A percentile compares a stretch with the other conserved stretches of the same genome.
phyloP scores from a whole-genome alignment of 2,113 vertebrate genomes.

The Ctenomys sociabilis region DNA sequence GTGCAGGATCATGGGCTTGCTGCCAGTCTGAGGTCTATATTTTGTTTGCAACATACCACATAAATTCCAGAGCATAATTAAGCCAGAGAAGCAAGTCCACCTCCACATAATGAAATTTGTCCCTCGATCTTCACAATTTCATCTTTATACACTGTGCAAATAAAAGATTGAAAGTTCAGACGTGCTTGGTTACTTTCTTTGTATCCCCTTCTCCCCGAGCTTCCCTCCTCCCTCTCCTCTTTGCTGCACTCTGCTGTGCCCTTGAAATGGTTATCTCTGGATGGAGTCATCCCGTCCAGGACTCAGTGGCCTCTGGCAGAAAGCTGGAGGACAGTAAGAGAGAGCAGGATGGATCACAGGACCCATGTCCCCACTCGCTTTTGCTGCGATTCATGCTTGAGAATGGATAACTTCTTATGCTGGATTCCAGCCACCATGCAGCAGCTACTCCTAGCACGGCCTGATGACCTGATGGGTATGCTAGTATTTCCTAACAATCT shows the following conservation, averaged over 20 bases:
- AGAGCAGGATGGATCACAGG: background rate
- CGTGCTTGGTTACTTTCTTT: background rate
- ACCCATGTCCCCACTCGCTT: background rate
- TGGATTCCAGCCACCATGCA: background rate
- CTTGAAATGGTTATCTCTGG: background rate
- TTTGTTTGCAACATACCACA: background rate
- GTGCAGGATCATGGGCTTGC: background rate
- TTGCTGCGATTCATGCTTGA: background rate
- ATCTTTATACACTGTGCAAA: background rate
- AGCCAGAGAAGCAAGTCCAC: background rate
- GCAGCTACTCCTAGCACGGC: background rate
- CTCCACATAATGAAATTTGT: background rate
- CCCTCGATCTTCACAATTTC: background rate
- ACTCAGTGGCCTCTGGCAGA: background rate
- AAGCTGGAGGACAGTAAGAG: background rate
- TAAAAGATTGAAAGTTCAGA: background rate
- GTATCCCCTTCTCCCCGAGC: accelerated
- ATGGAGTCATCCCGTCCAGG: background rate
- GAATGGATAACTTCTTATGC: background rate
- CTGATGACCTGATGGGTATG: background rate
- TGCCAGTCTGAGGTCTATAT: background rate
- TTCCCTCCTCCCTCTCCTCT: background rate
- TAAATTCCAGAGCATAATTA: conserved; percentile 25
- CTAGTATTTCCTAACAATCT: background rate
- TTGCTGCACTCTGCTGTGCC: background rate